Conservation (phyloP, 2,797 vertebrate species). For the Pyrocephalus nanus region DNA sequence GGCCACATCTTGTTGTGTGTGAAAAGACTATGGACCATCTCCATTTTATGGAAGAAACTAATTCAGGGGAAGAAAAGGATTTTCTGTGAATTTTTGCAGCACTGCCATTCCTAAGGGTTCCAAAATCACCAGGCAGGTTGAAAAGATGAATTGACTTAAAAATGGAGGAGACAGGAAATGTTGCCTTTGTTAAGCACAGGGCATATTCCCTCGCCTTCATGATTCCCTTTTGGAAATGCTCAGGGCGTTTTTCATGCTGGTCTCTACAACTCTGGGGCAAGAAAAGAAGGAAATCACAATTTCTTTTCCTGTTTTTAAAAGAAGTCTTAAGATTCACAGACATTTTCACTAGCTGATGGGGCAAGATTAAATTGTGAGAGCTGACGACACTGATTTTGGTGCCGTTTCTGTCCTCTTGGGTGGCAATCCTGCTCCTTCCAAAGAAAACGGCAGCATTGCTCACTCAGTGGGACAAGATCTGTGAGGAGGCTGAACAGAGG, state of each 20-base stretch:
- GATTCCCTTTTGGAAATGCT: not conserved
- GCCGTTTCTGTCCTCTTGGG: not conserved
- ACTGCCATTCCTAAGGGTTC: not conserved
- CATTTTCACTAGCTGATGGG: not conserved
- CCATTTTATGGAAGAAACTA: not conserved
- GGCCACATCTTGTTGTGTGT: not conserved
- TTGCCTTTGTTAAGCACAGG: not conserved
- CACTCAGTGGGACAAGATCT: not conserved
- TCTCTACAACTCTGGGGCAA: not conserved
- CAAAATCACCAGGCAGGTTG: not conserved
- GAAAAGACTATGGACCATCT: not conserved
- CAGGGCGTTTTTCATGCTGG: not conserved
- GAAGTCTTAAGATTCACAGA: not conserved
- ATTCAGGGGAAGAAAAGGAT: not conserved
- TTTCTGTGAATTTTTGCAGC: not conserved
- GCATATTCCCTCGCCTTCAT: not conserved
- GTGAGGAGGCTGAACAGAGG: rapidly evolving
- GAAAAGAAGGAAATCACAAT: not conserved
- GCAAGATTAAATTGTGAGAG: not conserved
- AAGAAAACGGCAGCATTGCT: rapidly evolving
- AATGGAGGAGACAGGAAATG: not conserved
- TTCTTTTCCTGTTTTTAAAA: not conserved
- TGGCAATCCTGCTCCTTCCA: not conserved
- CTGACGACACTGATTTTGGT: rapidly evolving
- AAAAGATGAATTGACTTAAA: not conserved